phyloP scores from a whole-genome alignment of 2,888 invertebrate species.

The Drosophila villosipedis region DNA sequence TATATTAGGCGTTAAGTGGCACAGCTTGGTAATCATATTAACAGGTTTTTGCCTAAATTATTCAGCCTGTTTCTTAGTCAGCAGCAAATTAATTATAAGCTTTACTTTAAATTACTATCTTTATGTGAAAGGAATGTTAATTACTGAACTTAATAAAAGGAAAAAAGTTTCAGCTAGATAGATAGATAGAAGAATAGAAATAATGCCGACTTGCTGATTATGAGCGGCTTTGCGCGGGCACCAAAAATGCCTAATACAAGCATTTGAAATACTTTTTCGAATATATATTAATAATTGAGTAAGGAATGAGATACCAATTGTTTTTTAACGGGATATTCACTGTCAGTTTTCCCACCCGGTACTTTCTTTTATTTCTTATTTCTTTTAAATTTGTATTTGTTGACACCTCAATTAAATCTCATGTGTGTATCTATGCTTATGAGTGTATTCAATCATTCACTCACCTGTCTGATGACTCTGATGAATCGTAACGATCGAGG shows the following conservation, averaged over 20 bases:
- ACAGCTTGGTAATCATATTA: not conserved
- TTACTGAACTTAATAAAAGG: not conserved
- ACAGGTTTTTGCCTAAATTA: not conserved
- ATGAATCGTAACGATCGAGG: conserved; percentile 96
- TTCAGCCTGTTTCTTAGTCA: not conserved
- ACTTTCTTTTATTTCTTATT: too few species aligned
- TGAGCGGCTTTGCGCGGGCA: not conserved
- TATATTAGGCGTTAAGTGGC: conserved; percentile 10
- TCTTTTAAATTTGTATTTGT: not conserved
- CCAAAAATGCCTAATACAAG: not conserved
- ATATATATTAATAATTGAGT: not conserved
- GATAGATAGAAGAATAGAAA: not conserved
- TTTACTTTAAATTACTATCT: not conserved
- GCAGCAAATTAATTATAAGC: not conserved
- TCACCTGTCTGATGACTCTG: conserved; percentile 97
- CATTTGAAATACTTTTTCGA: not conserved
- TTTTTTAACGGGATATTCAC: not conserved
- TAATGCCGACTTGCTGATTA: not conserved
- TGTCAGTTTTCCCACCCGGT: not conserved
- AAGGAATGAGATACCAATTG: not conserved
- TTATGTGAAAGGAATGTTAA: conserved; percentile 5
- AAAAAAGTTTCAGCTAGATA: not conserved
- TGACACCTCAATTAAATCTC: not conserved
- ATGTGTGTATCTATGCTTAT: too few species aligned
- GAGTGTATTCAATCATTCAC: conserved; percentile 56